Evolutionary conservation across 2,888 invertebrate species (phyloP).

Genomic region (Hyposoter dolosus): DNA sequence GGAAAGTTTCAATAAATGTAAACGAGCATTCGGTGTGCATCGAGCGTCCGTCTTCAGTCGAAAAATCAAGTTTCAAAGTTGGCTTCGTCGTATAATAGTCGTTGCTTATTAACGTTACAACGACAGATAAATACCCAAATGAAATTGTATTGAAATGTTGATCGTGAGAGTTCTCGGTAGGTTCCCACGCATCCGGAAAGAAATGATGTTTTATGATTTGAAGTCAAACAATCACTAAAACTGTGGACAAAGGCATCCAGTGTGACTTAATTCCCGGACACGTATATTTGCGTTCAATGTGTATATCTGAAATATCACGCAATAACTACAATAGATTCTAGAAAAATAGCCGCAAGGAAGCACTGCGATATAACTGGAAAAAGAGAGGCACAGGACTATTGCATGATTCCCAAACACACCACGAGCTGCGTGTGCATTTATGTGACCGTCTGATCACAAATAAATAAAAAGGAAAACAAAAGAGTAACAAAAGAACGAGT

Average conservation of each 20-base stretch:
- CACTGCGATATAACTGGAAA: neutral
- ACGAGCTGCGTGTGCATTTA: neutral
- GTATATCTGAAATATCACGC: neutral
- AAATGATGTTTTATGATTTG: constrained; percentile 5
- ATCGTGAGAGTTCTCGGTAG: neutral
- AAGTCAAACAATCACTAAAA: neutral
- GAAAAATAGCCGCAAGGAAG: constrained; percentile 7
- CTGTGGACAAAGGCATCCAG: constrained; percentile 3
- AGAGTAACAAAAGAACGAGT: constrained; percentile 32
- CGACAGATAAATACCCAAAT: neutral
- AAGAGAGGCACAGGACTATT: neutral
- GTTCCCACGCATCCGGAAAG: constrained; percentile 1
- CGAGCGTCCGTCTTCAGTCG: too few species aligned
- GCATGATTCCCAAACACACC: constrained; percentile 10
- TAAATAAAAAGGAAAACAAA: constrained; percentile 30
- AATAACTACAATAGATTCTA: constrained; percentile 11
- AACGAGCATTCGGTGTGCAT: too few species aligned
- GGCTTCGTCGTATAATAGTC: too few species aligned
- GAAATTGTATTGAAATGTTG: neutral
- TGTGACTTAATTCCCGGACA: neutral
- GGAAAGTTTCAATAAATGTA: too few species aligned
- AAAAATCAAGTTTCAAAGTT: too few species aligned
- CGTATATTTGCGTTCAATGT: neutral
- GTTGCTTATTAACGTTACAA: neutral
- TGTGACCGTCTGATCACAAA: constrained; percentile 7